These are phyloP conservation scores for Xestia xanthographa DNA, from an alignment of 2,888 invertebrate species.

Conservation along the genomic window DNA sequence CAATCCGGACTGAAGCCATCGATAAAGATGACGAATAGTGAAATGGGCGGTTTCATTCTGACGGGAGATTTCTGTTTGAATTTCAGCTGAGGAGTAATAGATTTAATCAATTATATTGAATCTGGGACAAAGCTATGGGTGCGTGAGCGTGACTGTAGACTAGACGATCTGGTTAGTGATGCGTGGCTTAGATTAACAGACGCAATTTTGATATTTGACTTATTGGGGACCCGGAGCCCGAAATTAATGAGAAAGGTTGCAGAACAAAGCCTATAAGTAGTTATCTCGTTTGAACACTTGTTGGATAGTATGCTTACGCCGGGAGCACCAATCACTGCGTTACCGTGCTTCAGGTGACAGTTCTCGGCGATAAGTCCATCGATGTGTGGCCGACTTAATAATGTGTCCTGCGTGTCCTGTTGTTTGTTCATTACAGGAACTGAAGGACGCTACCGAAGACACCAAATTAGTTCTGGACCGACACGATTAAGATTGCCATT, in stretches of 20 bases:
- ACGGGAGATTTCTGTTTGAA: conserved; percentile 54
- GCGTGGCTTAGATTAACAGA: conserved; percentile 5
- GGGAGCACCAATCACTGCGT: too few relatives aligned
- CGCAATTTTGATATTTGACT: conserved; percentile 34
- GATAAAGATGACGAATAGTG: conserved; percentile 73
- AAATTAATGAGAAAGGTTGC: conserved; percentile 20
- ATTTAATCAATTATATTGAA: conserved; percentile 50
- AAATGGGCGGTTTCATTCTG: conserved; percentile 60
- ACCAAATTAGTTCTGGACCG: too few relatives aligned
- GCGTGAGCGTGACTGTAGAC: conserved; percentile 8
- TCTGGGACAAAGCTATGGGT: conserved; percentile 2
- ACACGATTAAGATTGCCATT: too few relatives aligned
- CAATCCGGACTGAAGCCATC: conserved; percentile 66
- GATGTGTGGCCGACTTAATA: too few relatives aligned
- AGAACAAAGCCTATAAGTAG: neutral
- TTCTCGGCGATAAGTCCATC: too few relatives aligned
- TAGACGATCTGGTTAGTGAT: conserved; percentile 24
- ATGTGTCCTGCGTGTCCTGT: too few relatives aligned
- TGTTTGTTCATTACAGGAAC: too few relatives aligned
- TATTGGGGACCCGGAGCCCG: neutral
- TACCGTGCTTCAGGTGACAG: too few relatives aligned
- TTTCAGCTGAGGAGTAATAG: conserved; percentile 41
- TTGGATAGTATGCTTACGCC: too few relatives aligned
- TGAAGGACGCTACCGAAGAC: too few relatives aligned
- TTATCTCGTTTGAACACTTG: neutral